Percentiles rank a stretch among this genome's conserved stretches.
phyloP scores from a whole-genome alignment of 1,140 invertebrate species.

The Cecropterus lyciades region DNA sequence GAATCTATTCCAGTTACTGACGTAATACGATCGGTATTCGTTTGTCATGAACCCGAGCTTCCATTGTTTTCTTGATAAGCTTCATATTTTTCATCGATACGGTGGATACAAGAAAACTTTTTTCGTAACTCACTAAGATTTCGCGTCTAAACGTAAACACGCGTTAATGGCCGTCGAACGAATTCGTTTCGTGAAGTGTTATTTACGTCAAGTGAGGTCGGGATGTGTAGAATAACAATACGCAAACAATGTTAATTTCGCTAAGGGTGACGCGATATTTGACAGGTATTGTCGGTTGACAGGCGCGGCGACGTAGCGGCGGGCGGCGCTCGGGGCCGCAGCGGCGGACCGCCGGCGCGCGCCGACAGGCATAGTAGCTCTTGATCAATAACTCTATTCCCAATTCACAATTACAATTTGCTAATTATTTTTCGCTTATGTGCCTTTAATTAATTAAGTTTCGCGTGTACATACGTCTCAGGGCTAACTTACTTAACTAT shows the following conservation, averaged over 20 bases:
- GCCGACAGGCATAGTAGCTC: slow-evolving; percentile 24
- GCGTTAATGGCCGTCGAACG: slow-evolving; percentile 39
- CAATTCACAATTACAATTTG: slow-evolving; percentile 43
- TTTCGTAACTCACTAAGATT: slow-evolving; percentile 17
- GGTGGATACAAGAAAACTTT: slow-evolving; percentile 21
- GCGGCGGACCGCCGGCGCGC: slow-evolving; percentile 44
- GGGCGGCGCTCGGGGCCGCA: slow-evolving; percentile 43
- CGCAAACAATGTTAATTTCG: slow-evolving; percentile 76
- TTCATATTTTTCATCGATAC: slow-evolving; percentile 24
- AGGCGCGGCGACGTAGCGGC: slow-evolving; percentile 42
- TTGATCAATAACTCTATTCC: slow-evolving; percentile 59
- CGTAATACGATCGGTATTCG: slow-evolving; percentile 69
- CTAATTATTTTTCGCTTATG: slow-evolving; percentile 20
- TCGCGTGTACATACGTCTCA: not conserved
- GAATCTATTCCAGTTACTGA: slow-evolving; percentile 80
- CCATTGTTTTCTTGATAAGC: slow-evolving; percentile 43
- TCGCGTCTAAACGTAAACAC: slow-evolving; percentile 31
- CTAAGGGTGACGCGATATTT: slow-evolving; percentile 55
- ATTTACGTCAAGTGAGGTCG: slow-evolving; percentile 56
- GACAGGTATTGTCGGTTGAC: slow-evolving; percentile 46
- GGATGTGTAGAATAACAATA: slow-evolving; percentile 52
- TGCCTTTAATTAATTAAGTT: slow-evolving; percentile 2
- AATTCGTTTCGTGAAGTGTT: slow-evolving; percentile 47
- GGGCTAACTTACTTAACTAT: not conserved
- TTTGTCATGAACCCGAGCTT: slow-evolving; percentile 58